Evolutionary conservation across 2,888 invertebrate genomes (phyloP), one percentile per base, ranked within the genome.

Genomic region (Phorcus lineatus): DNA sequence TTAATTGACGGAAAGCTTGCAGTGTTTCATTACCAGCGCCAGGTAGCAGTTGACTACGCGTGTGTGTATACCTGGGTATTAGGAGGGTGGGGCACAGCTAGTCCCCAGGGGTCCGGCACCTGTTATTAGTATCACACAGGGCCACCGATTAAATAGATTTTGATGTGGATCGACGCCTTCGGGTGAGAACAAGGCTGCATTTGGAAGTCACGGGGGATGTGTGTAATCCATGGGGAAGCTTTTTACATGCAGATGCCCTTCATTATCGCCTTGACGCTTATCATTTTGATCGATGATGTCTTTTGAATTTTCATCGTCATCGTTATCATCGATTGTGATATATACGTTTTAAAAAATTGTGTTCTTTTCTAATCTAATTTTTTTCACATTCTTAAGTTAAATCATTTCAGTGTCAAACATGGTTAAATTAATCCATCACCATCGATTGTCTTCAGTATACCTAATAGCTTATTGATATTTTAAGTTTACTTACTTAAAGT

Each of bases 51-150:
- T 17, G 36, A 36, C 40, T 24, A 19, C 70, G 36, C 70, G 70
- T 70, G 70, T 70, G 57, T 57, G 70, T 70, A 70, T 70, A 40
- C 31, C 40, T 40, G 36, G 19, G 36, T 70, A 70, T 70, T 70
- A 70, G 70, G 4, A 19, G 36, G 16, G 36, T 19, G 40, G 31
- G 36, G 16, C 70, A 70, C 40, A n/a, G 31, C 40, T 70, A 24
- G 36, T 36, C 36, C 28, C 16, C 1, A 0, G 28, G 17, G 62
- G 47, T 47, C 24, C 3, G 16, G 22, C 62, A 62, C 62, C 62
- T 62, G 62, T 62, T n/a, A 62, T 62, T 62, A 62, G 28, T 16
- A 16, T 28, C 28, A 62, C 16, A 24, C 9, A 24, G 28, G 62
- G 16, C 62, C 28, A 24, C 28, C 16, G 28, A 62, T 62, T 62